Evolutionary conservation across 2,888 invertebrate species (phyloP).

Genomic region (Fabriciana adippe): DNA sequence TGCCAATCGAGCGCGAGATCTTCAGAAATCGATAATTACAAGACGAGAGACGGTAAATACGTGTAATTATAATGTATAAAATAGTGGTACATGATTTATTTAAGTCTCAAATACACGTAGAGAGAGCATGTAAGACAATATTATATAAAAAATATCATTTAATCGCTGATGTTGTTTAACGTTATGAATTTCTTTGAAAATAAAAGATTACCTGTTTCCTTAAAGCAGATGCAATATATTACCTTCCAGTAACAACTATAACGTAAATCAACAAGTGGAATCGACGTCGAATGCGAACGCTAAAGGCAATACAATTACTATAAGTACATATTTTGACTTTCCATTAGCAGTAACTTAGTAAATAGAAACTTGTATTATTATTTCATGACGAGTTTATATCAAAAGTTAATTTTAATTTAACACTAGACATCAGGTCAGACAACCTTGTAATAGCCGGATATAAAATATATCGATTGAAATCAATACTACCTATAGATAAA

Average conservation of each 20-base stretch:
- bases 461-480: conserved; percentile 12
- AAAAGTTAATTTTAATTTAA: conserved; percentile 21
- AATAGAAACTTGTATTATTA: conserved; percentile 46
- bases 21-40: conserved; percentile 61
- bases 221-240: conserved; percentile 35
- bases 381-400: conserved; percentile 32
- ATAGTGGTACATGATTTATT: not conserved
- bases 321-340: conserved; percentile 60
- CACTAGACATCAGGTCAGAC: conserved; percentile 1
- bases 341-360: conserved; percentile 74
- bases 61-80: not conserved
- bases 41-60: conserved; percentile 15
- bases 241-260: conserved; percentile 40
- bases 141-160: too few species aligned
- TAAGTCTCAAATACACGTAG: too few species aligned
- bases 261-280: conserved; percentile 51
- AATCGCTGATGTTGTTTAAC: conserved; percentile 1
- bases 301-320: conserved; percentile 59
- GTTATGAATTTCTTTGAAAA: not conserved
- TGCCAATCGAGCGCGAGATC: conserved; percentile 61
- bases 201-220: conserved; percentile 19
- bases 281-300: conserved; percentile 50
- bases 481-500: not conserved
- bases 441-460: conserved; percentile 10
- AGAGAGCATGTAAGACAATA: not conserved